Evolutionary conservation across 2,113 vertebrate genomes (phyloP), one percentile per base, ranked within the genome.

Genomic region (Mastomys natalensis): DNA sequence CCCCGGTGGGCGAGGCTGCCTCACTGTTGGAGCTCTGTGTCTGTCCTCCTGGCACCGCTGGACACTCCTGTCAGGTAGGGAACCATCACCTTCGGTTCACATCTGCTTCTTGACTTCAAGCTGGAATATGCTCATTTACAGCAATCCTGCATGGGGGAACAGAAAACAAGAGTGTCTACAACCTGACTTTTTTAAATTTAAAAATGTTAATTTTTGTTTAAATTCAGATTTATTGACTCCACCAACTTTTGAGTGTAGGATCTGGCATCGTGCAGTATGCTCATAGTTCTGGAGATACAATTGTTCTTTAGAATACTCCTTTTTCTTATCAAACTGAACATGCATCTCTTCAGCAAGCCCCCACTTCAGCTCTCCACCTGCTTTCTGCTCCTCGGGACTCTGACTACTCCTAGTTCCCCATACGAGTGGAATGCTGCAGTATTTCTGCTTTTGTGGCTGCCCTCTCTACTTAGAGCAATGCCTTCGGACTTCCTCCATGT

Each of bases 61-160:
- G 99, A 84, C 98, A 99, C 87, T 99, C 99, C 4, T 99, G 99
- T 95, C 99, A 99, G 99, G 99, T 99, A 98, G 66, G 95, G 31
- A 82, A 48, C 60, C 13, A 40, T 9, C 4, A 0, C 55, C 19
- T 55, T 13, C 8, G 0, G 6, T 37, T 48, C 40, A 48, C 53
- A 8, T 19, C 13, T 7, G 2, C n/a, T 11, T 64, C 26, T 48
- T 84, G 48, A 26, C 60, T 78, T 62, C 3, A 43, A 26, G 26
- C 10, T 53, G 62, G 84, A 66, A 76, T 43, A 10, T 43, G 62
- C 48, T 73, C 82, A 8, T 60, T 9, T 6, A 40, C 1, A 29
- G 51, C 73, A 53, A 19, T 55, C 92, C 68, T 10, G 11, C 68
- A 16, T 34, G 31, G 73, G 48, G 1, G 1, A 80, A 74, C 24